Percentiles rank a stretch among this genome's conserved stretches.
These are phyloP conservation scores for Apus apus DNA, from an alignment of 2,113 vertebrate species.

Conservation along the genomic window DNA sequence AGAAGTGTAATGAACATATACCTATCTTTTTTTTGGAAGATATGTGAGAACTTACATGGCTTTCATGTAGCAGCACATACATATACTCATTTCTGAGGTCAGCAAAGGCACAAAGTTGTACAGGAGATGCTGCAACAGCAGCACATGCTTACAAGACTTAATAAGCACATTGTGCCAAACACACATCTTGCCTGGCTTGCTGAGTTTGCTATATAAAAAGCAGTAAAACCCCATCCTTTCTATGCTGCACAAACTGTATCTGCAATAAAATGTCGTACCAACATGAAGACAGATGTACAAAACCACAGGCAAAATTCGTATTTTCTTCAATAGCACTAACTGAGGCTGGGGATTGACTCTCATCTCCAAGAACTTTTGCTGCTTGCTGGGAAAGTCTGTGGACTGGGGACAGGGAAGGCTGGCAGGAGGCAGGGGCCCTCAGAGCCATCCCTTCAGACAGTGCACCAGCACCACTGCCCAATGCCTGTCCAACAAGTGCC, in stretches of 20 bases:
- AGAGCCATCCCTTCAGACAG: background rate
- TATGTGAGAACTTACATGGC: background rate
- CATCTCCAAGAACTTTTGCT: background rate
- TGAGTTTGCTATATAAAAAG: background rate
- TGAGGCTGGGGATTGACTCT: background rate
- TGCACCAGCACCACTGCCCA: background rate
- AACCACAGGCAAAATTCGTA: background rate
- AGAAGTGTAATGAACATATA: background rate
- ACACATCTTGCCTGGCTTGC: background rate
- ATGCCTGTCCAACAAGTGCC: background rate
- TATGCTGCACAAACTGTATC: rapidly evolving
- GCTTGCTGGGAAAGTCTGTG: background rate
- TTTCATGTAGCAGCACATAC: background rate
- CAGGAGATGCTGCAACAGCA: background rate
- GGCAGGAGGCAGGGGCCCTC: background rate
- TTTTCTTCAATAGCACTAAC: background rate
- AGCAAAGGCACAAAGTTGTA: background rate
- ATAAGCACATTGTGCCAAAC: background rate
- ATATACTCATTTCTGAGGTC: background rate
- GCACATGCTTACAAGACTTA: background rate
- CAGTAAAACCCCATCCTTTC: background rate
- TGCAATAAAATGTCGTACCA: background rate
- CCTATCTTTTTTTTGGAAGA: background rate
- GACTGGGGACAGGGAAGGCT: background rate
- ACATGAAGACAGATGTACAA: background rate